Base-by-base conservation (phyloP, 1,140 invertebrate genomes). In the Hetaerina americana region DNA sequence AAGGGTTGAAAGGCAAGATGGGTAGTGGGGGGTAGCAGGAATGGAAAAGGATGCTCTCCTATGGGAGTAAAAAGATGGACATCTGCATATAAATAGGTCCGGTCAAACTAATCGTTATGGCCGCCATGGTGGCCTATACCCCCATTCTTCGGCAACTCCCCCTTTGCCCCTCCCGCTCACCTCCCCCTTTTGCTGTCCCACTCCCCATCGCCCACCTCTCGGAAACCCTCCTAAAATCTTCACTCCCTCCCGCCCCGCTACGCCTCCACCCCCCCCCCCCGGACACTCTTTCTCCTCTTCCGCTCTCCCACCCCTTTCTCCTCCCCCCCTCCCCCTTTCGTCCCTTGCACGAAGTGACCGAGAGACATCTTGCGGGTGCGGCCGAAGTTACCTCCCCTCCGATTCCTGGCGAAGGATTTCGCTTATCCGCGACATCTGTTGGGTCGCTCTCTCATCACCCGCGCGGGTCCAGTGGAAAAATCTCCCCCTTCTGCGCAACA, bases 281-380 rank as follows among this genome's bases (percentile, higher is more conserved):
- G 81, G 80, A 81, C 79, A 81, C 81, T 81, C 80, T 80, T 77
- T 79, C 80, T 79, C 78, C 77, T 75, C 76, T 80, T 80, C n/a
- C n/a, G n/a, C n/a, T n/a, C n/a, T n/a, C n/a, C n/a, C n/a, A n/a
- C 79, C 77, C 77, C 76, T 76, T 81, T 78, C 40, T n/a, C 40
- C 40, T 57, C 40, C 40, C 40, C 2, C 40, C 40, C 15, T 10
- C 40, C 40, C 40, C 40, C 40, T 57, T 57, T 57, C n/a, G n/a
- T n/a, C 22, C 10, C 1, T 15, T 8, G 5, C 40, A n/a, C 2
- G 40, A 57, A 57, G 40, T 57, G 40, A 57, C 40, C 40, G 40
- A n/a, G 40, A 57, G 40, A 57, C 40, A 57, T 57, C 40, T 57
- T 57, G 40, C 40, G 40, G 40, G 40, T 57, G 40, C 40, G 40